A percentile compares a stretch with the other conserved stretches of the same genome.
Evolutionary conservation across 2,888 invertebrate species (phyloP).

Genomic region (Microctonus aethiopoides): DNA sequence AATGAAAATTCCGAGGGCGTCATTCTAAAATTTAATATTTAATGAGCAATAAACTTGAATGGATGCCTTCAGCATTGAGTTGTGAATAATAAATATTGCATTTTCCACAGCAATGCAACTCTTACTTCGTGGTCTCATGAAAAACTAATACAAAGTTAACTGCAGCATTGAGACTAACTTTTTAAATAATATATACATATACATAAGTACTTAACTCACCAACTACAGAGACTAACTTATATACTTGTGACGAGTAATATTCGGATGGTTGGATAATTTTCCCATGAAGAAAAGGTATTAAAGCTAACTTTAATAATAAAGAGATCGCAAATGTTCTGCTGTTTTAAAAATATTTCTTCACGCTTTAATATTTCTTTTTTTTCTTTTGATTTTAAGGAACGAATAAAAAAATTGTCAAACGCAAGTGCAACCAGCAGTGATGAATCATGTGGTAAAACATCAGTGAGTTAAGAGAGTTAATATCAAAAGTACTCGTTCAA

Average conservation of each 20-base stretch:
- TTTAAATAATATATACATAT: not conserved
- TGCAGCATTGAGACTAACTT: conserved; percentile 9
- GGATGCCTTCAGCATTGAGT: not conserved
- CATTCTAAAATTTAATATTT: not conserved
- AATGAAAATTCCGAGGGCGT: not conserved
- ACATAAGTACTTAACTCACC: conserved; percentile 6
- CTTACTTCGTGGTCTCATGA: conserved; percentile 9
- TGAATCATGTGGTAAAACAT: conserved; percentile 7
- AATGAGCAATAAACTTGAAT: not conserved
- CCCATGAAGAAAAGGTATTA: not conserved
- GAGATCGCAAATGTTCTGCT: not conserved
- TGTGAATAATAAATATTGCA: conserved; percentile 18
- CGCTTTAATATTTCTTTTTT: not conserved
- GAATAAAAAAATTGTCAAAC: conserved; percentile 1
- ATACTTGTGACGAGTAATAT: conserved; percentile 27
- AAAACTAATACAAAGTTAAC: conserved; percentile 10
- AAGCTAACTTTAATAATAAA: conserved; percentile 15
- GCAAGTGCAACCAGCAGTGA: conserved; percentile 11
- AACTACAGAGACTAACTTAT: conserved; percentile 7
- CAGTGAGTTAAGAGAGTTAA: conserved; percentile 17
- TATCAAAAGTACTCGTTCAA: conserved; percentile 21
- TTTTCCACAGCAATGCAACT: not conserved
- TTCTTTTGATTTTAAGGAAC: not conserved
- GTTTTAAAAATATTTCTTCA: not conserved
- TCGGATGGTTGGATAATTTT: conserved; percentile 17